Evolutionary conservation across 2,888 invertebrate species (phyloP), one percentile per base, ranked within the genome.

Genomic region (Orthosia gothica): DNA sequence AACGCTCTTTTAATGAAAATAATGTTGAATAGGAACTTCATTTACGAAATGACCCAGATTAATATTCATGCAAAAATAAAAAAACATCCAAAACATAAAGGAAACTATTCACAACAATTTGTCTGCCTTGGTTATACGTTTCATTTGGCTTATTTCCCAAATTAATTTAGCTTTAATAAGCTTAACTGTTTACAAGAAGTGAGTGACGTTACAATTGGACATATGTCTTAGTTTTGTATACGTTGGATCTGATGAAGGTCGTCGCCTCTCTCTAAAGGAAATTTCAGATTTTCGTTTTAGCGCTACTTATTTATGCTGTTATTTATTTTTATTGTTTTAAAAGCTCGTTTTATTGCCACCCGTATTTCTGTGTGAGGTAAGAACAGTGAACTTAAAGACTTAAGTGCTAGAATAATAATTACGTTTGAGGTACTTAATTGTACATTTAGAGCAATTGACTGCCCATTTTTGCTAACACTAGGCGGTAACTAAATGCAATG

Each of bases 181-280:
- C 45, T 40, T 18, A 20, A 26, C 20, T 49, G 20, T 23, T 55
- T 18, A 45, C 15, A 47, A 23, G 11, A 5, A 68, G n/a, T 5
- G 20, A 15, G 5, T 2, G 15, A 16, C 23, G 26, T 15, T 23
- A 50, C 45, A 50, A 73, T 65, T 40, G 18, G 57, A 62, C n/a
- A 49, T 52, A 52, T 63, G 13, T 54, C 5, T 57, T 57, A n/a
- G 18, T 66, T 54, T 58, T 15, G 23, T 23, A 54, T 73, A 61
- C 23, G 16, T 55, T 26, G 49, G 58, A 66, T 58, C 54, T 67
- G 11, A 9, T 40, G 2, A 12, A 69, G 45, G 49, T 40, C 26
- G 26, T 15, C 32, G 47, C 23, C 45, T 16, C 52, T 50, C 58
- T 23, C 66, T 76, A 76, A 64, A 67, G 59, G 55, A 67, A 15